Evolutionary conservation across 2,113 vertebrate genomes (phyloP).

Genomic region (Stigmatopora nigra): DNA sequence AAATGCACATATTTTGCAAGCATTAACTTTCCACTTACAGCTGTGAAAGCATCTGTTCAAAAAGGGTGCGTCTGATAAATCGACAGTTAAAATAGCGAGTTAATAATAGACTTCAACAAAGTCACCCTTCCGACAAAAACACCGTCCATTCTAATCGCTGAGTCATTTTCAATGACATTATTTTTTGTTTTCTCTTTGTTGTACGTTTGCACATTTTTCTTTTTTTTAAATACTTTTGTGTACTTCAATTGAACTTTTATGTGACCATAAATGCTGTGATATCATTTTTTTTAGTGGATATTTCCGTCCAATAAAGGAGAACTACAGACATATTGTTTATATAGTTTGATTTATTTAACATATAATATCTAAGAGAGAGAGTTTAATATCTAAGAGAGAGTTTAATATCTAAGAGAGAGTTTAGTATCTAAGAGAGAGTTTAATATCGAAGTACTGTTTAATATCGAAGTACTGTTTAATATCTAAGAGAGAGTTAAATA

Average conservation of each 20-base stretch:
- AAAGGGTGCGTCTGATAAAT: slow-evolving; percentile 6
- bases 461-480: too few relatives aligned
- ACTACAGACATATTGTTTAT: background rate
- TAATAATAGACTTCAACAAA: slow-evolving; percentile 3
- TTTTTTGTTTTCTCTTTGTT: background rate
- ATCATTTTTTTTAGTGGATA: background rate
- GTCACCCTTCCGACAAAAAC: background rate
- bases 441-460: too few relatives aligned
- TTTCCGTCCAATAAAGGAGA: background rate
- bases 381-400: too few relatives aligned
- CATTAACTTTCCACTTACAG: slow-evolving; percentile 62
- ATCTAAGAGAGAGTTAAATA: too few relatives aligned
- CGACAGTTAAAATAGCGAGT: background rate
- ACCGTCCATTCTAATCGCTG: background rate
- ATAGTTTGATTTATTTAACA: too few relatives aligned
- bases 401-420: too few relatives aligned
- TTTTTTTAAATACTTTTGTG: background rate
- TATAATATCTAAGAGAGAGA: too few relatives aligned
- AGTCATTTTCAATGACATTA: background rate
- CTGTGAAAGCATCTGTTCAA: slow-evolving; percentile 25
- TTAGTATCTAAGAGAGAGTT: too few relatives aligned
- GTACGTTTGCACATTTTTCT: background rate
- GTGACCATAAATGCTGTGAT: background rate
- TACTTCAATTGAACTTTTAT: background rate
- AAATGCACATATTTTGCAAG: slow-evolving; percentile 61